phyloP scores from a whole-genome alignment of 2,888 invertebrate species.

The Nematopogon swammerdamellus region DNA sequence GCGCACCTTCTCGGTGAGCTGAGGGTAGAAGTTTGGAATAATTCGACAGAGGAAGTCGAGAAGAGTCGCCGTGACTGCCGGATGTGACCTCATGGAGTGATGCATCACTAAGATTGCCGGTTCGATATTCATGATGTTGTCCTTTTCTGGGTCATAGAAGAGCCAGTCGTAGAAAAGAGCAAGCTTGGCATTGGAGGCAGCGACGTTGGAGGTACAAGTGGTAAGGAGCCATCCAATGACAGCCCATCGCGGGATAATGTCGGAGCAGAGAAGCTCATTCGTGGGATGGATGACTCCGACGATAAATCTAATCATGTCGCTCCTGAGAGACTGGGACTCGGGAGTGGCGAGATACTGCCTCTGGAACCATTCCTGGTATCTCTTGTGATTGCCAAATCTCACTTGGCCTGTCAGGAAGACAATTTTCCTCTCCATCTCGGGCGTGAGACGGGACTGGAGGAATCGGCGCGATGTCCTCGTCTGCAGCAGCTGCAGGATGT shows the following conservation, averaged over 20 bases:
- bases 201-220: slow-evolving; percentile 85
- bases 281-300: slow-evolving; percentile 93
- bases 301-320: slow-evolving; percentile 91
- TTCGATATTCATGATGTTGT: slow-evolving; percentile 95
- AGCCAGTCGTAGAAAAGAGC: slow-evolving; percentile 94
- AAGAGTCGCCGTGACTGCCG: slow-evolving; percentile 84
- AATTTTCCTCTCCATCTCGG: slow-evolving; percentile 91
- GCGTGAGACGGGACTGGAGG: slow-evolving; percentile 80
- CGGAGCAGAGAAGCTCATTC: slow-evolving; percentile 89
- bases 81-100: slow-evolving; percentile 89
- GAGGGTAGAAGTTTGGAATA: slow-evolving; percentile 83
- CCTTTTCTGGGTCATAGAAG: slow-evolving; percentile 85
- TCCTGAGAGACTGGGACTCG: slow-evolving; percentile 86
- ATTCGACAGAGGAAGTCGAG: slow-evolving; percentile 90
- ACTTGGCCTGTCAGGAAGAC: slow-evolving; percentile 84
- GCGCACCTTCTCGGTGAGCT: slow-evolving; percentile 73
- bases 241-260: slow-evolving; percentile 93
- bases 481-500: slow-evolving; percentile 75
- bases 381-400: slow-evolving; percentile 85
- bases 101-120: slow-evolving; percentile 93
- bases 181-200: slow-evolving; percentile 86
- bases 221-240: slow-evolving; percentile 92
- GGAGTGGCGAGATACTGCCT: slow-evolving; percentile 86
- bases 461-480: slow-evolving; percentile 84
- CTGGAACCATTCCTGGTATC: slow-evolving; percentile 95